Base-by-base conservation (phyloP, 2,797 vertebrate species). In the Schizopygopsis malacanthus region DNA sequence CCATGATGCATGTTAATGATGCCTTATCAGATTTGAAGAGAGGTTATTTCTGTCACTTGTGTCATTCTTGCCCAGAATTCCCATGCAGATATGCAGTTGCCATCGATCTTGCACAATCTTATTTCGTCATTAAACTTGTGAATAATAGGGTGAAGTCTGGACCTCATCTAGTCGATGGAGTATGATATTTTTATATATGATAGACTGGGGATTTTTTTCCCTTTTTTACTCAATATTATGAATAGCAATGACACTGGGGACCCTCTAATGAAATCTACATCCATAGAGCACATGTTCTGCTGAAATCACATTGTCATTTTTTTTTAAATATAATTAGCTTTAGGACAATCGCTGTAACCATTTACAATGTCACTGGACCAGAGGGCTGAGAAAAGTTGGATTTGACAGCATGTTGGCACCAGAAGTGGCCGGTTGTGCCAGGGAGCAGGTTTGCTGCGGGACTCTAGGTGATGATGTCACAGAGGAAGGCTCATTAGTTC, bases 361-460 rank as follows among this genome's bases (percentile, higher is more conserved):
- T 45, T 83, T 86, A 61, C 65, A 50, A 79, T 86, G 80, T 83
- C 67, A 78, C 70, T 63, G 80, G 16, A 65, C 71, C 5, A n/a
- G 3, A 71, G 12, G 16, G 20, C 84, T 16, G 61, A 56, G 43
- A 75, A 86, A 59, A 81, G 63, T 43, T 54, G 1, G 25, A 63
- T 70, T 59, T 89, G 82, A 80, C 67, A 88, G 81, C 61, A 52
- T 73, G 77, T 84, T 85, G 85, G 82, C 85, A 83, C 82, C 75
- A 61, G 70, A 81, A 75, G 6, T 52, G 77, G n/a, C 22, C 9
- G 56, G 77, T 80, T 13, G n/a, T 45, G 50, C n/a, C 85, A 69
- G 61, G 54, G 18, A 70, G 25, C 18, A 11, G 67, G 61, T 39
- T 67, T 83, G 13, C 39, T 18, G 39, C 11, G 5, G 37, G 39